These are phyloP conservation scores for Mastacembelus armatus DNA, from an alignment of 2,797 vertebrate species.

Conservation along the genomic window DNA sequence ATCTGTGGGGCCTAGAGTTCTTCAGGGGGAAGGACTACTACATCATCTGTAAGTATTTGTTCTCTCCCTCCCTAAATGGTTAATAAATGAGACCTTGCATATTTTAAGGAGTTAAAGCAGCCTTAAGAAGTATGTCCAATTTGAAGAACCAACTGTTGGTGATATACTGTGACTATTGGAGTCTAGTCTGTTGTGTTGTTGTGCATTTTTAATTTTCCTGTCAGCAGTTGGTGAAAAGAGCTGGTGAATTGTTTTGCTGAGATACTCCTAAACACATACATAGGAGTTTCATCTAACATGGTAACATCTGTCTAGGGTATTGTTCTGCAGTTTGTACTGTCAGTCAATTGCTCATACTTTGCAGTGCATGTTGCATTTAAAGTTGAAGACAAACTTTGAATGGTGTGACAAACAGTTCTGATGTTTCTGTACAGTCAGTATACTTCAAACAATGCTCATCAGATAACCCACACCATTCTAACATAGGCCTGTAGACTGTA, in stretches of 20 bases:
- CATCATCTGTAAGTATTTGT: conserved; percentile 96
- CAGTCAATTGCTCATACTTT: background rate
- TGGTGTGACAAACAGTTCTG: background rate
- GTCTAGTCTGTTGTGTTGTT: background rate
- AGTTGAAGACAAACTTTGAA: conserved; percentile 4
- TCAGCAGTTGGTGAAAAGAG: background rate
- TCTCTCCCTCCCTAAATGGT: background rate
- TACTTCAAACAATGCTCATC: background rate
- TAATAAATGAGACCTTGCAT: background rate
- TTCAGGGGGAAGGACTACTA: conserved; percentile 96
- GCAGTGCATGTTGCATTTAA: background rate
- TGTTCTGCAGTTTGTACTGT: background rate
- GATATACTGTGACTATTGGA: background rate
- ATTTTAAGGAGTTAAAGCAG: conserved; percentile 16
- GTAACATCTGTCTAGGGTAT: background rate
- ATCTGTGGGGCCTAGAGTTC: conserved; percentile 98
- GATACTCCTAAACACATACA: background rate
- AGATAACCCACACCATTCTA: background rate
- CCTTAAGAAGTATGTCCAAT: background rate
- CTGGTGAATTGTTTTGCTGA: background rate
- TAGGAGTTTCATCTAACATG: background rate
- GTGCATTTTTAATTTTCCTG: background rate
- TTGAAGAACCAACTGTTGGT: conserved; percentile 20
- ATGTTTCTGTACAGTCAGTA: background rate
- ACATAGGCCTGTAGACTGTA: background rate